A percentile compares a stretch with the other conserved stretches of the same genome.
phyloP scores from a whole-genome alignment of 1,140 invertebrate species.

The Zaprionus davidi region DNA sequence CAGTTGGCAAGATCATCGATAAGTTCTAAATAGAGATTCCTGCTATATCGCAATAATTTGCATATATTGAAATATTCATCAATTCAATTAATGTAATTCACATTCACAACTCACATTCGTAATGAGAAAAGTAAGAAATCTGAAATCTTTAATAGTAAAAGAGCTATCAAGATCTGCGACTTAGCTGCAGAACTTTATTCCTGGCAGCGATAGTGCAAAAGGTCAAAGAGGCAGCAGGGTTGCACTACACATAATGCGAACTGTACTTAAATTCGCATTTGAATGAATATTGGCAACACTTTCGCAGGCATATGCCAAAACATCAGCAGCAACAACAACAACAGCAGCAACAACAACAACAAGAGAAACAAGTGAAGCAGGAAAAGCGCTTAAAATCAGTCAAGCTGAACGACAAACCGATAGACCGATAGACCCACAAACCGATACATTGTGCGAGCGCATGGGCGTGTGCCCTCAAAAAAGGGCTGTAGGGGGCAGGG shows the following conservation, averaged over 20 bases:
- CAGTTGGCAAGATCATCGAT: background rate
- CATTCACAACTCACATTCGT: too few relatives aligned
- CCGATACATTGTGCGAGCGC: slow-evolving; percentile 36
- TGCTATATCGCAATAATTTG: background rate
- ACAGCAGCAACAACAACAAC: background rate
- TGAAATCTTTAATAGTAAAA: background rate
- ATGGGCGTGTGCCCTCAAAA: slow-evolving; percentile 38
- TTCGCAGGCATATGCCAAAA: slow-evolving; percentile 10
- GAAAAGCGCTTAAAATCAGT: slow-evolving; percentile 34
- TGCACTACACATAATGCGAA: slow-evolving; percentile 2
- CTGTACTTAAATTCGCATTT: slow-evolving; percentile 15
- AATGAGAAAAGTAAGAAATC: background rate
- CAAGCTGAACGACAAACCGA: slow-evolving; percentile 45
- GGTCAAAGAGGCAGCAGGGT: background rate
- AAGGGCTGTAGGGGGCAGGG: background rate
- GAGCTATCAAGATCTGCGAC: background rate
- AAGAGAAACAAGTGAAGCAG: slow-evolving; percentile 18
- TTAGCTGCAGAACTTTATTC: background rate
- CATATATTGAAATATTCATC: too few relatives aligned
- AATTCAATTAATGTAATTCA: too few relatives aligned
- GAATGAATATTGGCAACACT: slow-evolving; percentile 16
- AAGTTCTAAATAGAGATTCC: background rate
- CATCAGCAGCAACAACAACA: background rate
- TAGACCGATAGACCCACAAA: slow-evolving; percentile 50
- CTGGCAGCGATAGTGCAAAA: background rate